A percentile compares a stretch with the other conserved stretches of the same genome.
phyloP scores from a whole-genome alignment of 2,113 vertebrate genomes.

The Verasper variegatus region DNA sequence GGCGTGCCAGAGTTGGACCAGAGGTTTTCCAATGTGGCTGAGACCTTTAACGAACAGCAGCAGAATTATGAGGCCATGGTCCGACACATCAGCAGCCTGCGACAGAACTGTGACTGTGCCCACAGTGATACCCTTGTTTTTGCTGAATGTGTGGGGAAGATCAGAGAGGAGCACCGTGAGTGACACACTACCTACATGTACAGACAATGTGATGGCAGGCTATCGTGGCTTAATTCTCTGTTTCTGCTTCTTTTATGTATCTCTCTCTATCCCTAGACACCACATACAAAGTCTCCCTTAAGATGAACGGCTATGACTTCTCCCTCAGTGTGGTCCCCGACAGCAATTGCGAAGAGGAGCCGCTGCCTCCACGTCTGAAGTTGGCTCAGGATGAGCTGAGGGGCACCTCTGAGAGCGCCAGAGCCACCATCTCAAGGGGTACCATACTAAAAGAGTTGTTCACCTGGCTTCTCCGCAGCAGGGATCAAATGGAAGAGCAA shows the following conservation, averaged over 20 bases:
- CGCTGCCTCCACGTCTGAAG: slow-evolving; percentile 64
- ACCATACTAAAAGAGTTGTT: slow-evolving; percentile 70
- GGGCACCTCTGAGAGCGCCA: slow-evolving; percentile 66
- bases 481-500: slow-evolving; percentile 59
- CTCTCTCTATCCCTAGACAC: slow-evolving; percentile 56
- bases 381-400: slow-evolving; percentile 69
- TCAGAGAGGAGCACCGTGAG: slow-evolving; percentile 73
- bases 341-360: slow-evolving; percentile 13
- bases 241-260: not conserved
- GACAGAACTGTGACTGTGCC: slow-evolving; percentile 49
- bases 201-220: not conserved
- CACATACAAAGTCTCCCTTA: slow-evolving; percentile 66
- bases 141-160: slow-evolving; percentile 60
- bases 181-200: not conserved
- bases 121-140: slow-evolving; percentile 50
- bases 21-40: slow-evolving; percentile 67
- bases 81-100: slow-evolving; percentile 58
- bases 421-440: slow-evolving; percentile 60
- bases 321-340: slow-evolving; percentile 66
- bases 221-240: not conserved
- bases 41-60: slow-evolving; percentile 80
- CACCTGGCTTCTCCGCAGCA: slow-evolving; percentile 67
- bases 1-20: slow-evolving; percentile 65
- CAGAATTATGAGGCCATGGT: slow-evolving; percentile 70
- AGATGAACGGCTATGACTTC: slow-evolving; percentile 80